Evolutionary conservation across 1,140 invertebrate genomes (phyloP), one percentile per base, ranked within the genome.

Genomic region (Ganaspis sp.): DNA sequence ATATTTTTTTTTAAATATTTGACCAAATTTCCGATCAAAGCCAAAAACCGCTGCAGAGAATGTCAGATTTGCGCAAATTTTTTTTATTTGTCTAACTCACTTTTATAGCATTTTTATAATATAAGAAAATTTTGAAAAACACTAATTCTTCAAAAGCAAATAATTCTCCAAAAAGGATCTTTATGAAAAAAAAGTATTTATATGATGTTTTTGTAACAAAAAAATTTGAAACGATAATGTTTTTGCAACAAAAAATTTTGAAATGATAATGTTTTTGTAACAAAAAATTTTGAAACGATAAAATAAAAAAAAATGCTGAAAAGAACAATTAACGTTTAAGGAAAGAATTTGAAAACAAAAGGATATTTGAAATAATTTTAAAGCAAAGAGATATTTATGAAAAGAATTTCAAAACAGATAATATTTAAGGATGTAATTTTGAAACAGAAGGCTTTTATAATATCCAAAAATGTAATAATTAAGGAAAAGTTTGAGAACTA

Each of bases 11-110:
- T 49, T 26, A 64, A 26, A 26, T 29, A 29, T 58, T 58, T 58
- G 23, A 64, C 11, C 2, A 11, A 12, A 34, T 34, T 64, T 26
- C 23, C 12, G 23, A 34, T 64, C 11, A 64, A 29, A 6, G 19
- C 21, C 58, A 26, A 64, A 29, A 64, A 64, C 58, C 26, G 58
- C 11, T 64, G 12, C 58, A 64, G 26, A 29, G 58, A 64, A 64
- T 64, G 19, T 49, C 23, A 26, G 4, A 26, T 9, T 26, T 26
- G 23, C 21, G 21, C 12, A 64, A 29, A 23, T 64, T 64, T 64
- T 64, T 11, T 23, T 64, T 64, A 26, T 64, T 64, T 26, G 6
- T 64, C 15, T 12, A 15, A 12, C 23, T 26, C 23, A 58, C 23
- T 64, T 54, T 12, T 29, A 64, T 54, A 23, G 1, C 3, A 54